Base-by-base conservation (phyloP, 1,140 invertebrate species). In the Telenomus remus region DNA sequence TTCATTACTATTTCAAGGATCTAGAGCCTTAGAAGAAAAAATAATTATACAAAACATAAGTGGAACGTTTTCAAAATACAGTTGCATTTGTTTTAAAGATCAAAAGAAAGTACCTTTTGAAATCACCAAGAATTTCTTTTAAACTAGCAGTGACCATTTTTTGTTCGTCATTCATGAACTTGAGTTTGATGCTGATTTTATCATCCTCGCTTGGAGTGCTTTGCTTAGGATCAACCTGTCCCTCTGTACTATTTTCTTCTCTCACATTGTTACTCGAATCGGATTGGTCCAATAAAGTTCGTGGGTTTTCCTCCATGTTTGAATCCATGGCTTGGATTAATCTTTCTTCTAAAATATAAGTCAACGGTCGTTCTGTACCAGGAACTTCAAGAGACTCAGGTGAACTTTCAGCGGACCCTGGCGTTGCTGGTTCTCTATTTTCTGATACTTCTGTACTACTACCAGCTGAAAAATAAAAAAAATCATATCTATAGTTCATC, bases 131-230 rank as follows among this genome's bases (percentile, higher is more conserved):
- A 59, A 91, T 89, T 83, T 96, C 94, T 68, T 92, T 90, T 19
- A 93, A 89, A 65, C 90, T 91, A 3, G 93, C 94, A 79, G 93
- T 92, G 0, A 97, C 95, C 56, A 94, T 83, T 86, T 93, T 93
- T 70, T 95, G 90, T 46, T 95, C 94, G 80, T 97, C 95, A 84
- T 97, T 95, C 37, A 97, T 90, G 82, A 94, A 97, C 84, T 95
- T 96, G 1, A 97, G 86, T 79, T 94, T 92, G 65, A 97, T 93
- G 39, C 91, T 89, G 73, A 95, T 94, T 60, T 89, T 87, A 43
- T 88, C 89, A 33, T 76, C 80, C 53, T 80, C 57, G 13, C 14
- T 65, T 11, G 56, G 34, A n/a, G 73, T 60, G 54, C 82, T 63
- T 47, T 68, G 15, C 43, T 46, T 48, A 14, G 1, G 15, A 11